These are phyloP conservation scores for Heliconius erato DNA, from an alignment of 2,888 invertebrate genomes.

Conservation along the genomic window DNA sequence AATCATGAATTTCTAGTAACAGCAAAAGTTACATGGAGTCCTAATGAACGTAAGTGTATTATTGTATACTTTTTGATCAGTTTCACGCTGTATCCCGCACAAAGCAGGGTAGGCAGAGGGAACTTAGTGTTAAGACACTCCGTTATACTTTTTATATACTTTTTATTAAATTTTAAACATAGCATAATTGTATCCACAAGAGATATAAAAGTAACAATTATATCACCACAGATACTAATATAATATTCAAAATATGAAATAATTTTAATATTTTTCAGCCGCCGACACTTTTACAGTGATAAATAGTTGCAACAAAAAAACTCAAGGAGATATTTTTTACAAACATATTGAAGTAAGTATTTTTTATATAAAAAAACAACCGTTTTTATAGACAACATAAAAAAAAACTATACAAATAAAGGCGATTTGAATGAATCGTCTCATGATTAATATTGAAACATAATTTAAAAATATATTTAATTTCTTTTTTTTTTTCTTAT, in stretches of 20 bases:
- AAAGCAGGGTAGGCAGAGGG: too few relatives aligned
- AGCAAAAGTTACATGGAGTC: constrained; percentile 57
- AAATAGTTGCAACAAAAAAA: constrained; percentile 57
- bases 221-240: background rate
- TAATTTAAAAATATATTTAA: background rate
- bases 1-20: constrained; percentile 44
- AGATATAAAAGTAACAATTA: background rate
- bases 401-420: too few relatives aligned
- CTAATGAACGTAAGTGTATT: constrained; percentile 62
- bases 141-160: background rate
- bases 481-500: too few relatives aligned
- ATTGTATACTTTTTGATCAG: background rate
- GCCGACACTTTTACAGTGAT: constrained; percentile 57
- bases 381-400: background rate
- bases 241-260: too few relatives aligned
- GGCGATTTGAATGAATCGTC: background rate
- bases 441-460: background rate
- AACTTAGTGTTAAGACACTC: too few relatives aligned
- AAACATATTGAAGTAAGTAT: constrained; percentile 40
- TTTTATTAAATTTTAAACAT: background rate
- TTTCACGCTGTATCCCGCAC: too few relatives aligned
- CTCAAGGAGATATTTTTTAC: constrained; percentile 30
- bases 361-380: background rate
- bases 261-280: constrained; percentile 54
- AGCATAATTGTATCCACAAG: too few relatives aligned